Evolutionary conservation across 2,113 vertebrate species (phyloP).

Genomic region (Ciconia boyciana): DNA sequence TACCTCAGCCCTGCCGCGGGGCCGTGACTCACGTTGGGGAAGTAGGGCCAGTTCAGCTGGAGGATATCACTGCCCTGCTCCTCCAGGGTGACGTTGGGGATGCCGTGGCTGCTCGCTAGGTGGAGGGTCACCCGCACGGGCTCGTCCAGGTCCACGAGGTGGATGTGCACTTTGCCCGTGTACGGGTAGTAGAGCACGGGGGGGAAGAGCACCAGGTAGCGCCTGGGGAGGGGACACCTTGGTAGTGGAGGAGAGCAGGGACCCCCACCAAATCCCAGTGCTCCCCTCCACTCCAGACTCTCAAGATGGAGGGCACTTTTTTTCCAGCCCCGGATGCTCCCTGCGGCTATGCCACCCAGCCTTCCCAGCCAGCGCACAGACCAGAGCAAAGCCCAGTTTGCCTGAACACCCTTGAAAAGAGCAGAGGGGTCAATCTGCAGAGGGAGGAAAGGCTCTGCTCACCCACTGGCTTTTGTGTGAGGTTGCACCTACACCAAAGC

Average conservation of each 20-base stretch:
- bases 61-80: background rate
- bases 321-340: background rate
- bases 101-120: background rate
- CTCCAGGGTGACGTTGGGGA: background rate
- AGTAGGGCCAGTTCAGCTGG: background rate
- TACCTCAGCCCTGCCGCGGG: rapidly evolving
- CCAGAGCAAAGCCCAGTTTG: background rate
- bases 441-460: background rate
- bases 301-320: rapidly evolving
- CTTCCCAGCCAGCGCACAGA: background rate
- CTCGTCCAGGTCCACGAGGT: background rate
- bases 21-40: background rate
- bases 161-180: background rate
- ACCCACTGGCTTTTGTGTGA: background rate
- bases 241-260: background rate
- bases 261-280: background rate
- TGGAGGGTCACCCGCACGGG: background rate
- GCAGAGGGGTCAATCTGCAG: rapidly evolving
- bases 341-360: background rate
- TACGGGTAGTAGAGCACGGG: background rate
- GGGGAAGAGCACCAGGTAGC: background rate
- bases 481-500: background rate
- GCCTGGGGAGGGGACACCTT: background rate
- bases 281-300: background rate
- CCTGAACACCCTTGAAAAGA: background rate